These are phyloP conservation scores for Pseudorhombus dupliciocellatus DNA, from an alignment of 2,113 vertebrate genomes.

Conservation along the genomic window DNA sequence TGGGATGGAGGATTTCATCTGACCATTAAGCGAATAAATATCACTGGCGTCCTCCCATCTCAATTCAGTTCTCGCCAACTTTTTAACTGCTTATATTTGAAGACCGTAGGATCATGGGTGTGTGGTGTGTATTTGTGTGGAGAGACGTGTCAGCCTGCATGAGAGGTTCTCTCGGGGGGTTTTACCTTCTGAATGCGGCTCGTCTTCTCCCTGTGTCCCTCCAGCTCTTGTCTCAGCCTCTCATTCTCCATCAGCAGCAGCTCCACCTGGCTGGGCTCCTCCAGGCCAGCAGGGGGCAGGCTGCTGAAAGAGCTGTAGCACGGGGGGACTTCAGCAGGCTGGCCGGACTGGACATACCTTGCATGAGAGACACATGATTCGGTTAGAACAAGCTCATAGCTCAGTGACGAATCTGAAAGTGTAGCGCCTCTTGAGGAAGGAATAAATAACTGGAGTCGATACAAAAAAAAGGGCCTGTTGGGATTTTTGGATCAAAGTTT, in stretches of 20 bases:
- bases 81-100: background rate
- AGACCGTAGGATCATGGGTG: background rate
- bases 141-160: background rate
- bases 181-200: conserved; percentile 92
- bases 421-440: background rate
- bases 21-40: conserved; percentile 1
- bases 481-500: background rate
- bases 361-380: conserved; percentile 10
- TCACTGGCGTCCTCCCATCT: background rate
- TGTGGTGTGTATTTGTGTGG: background rate
- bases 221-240: conserved; percentile 88
- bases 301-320: conserved; percentile 75
- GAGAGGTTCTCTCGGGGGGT: background rate
- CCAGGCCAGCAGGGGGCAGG: conserved; percentile 80
- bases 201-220: conserved; percentile 86
- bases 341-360: conserved; percentile 85
- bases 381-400: background rate
- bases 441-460: background rate
- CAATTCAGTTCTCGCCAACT: background rate
- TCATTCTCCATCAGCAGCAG: conserved; percentile 90
- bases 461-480: background rate
- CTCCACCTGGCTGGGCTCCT: conserved; percentile 87
- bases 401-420: background rate
- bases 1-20: conserved; percentile 19
- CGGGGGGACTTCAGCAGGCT: conserved; percentile 70